A percentile compares a stretch with the other conserved stretches of the same genome.
Conservation (phyloP, 2,888 invertebrate species). For the Pachliopta kotzebuea region DNA sequence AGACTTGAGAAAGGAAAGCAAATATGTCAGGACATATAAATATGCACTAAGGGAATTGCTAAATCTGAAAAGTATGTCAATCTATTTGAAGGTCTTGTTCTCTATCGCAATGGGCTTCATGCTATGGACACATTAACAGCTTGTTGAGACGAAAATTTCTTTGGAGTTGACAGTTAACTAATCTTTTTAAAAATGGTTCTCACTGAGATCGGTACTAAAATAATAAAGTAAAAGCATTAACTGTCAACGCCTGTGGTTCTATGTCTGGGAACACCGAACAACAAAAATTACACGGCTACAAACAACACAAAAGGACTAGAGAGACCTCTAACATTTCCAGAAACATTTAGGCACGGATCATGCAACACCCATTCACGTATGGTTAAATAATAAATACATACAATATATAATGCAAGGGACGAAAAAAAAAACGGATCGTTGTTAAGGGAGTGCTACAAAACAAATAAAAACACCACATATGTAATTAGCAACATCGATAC, state of each 20-base stretch:
- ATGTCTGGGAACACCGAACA: constrained; percentile 51
- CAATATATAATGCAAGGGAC: constrained; percentile 42
- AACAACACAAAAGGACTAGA: constrained; percentile 77
- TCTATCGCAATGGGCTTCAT: constrained; percentile 67
- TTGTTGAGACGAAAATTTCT: constrained; percentile 48
- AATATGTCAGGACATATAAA: constrained; percentile 59
- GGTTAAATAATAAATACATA: constrained; percentile 51
- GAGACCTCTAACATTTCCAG: constrained; percentile 72
- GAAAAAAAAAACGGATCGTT: constrained; percentile 40
- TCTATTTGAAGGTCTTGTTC: constrained; percentile 54
- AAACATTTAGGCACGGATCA: constrained; percentile 78
- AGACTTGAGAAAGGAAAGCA: constrained; percentile 63
- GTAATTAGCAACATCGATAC: constrained; percentile 77
- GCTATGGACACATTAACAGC: constrained; percentile 67
- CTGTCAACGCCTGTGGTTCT: constrained; percentile 67
- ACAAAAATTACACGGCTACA: constrained; percentile 70
- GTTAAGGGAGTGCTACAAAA: constrained; percentile 66
- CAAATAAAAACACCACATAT: constrained; percentile 59
- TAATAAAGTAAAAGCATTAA: constrained; percentile 48
- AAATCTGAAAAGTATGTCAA: constrained; percentile 59
- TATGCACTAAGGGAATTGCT: constrained; percentile 56
- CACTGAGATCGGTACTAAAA: constrained; percentile 27
- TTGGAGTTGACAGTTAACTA: constrained; percentile 71
- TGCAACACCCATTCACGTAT: constrained; percentile 76
- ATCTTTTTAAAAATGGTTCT: constrained; percentile 32